Conservation (phyloP, 2,888 invertebrate genomes). For the Conchocele bisecta region DNA sequence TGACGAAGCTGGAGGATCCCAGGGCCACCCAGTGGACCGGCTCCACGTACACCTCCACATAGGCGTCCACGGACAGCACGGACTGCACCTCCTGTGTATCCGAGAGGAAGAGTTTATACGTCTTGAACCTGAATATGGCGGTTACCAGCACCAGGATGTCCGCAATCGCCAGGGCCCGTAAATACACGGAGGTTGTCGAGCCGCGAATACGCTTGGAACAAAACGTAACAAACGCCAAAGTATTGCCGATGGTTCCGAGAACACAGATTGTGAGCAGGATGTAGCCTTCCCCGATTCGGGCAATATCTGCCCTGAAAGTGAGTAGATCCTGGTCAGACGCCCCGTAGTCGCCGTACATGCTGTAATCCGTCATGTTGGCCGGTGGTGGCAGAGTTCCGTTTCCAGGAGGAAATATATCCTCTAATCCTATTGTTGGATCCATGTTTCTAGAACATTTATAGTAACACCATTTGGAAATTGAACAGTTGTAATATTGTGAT, state of each 20-base stretch:
- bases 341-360: too few species aligned
- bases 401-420: too few species aligned
- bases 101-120: constrained; percentile 60
- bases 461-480: too few species aligned
- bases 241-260: constrained; percentile 65
- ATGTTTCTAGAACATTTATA: too few species aligned
- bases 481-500: too few species aligned
- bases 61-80: constrained; percentile 59
- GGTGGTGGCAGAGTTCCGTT: too few species aligned
- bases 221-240: constrained; percentile 61
- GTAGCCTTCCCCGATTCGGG: constrained; percentile 52
- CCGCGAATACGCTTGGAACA: constrained; percentile 60
- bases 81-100: constrained; percentile 49
- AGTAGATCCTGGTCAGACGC: constrained; percentile 16
- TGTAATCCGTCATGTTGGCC: too few species aligned
- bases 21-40: constrained; percentile 64
- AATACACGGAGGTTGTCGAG: constrained; percentile 64
- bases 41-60: constrained; percentile 61
- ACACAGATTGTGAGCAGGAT: constrained; percentile 58
- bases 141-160: constrained; percentile 68
- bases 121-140: constrained; percentile 65
- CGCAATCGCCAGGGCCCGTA: constrained; percentile 63
- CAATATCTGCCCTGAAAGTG: constrained; percentile 25
- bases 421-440: too few species aligned
- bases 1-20: constrained; percentile 64